phyloP scores from a whole-genome alignment of 2,797 vertebrate species.

The Megaceryle alcyon region DNA sequence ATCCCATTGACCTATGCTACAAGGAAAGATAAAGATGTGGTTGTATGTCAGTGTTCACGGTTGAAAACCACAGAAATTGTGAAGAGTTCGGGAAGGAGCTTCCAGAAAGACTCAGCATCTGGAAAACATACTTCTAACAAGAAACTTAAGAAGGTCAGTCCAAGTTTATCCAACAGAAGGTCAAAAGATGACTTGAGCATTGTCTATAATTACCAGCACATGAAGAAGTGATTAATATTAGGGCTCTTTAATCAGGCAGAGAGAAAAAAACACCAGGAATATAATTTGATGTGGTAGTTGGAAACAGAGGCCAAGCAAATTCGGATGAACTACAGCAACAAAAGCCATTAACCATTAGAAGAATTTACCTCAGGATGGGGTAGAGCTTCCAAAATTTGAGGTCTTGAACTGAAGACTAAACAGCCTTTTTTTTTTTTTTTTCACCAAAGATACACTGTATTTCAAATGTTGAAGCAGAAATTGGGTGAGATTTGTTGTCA shows the following conservation, averaged over 20 bases:
- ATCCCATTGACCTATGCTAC: fast-evolving
- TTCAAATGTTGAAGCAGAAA: slow-evolving; percentile 28
- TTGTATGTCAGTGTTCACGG: neutral
- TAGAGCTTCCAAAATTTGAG: neutral
- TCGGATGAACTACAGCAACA: neutral
- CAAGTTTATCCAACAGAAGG: slow-evolving; percentile 31
- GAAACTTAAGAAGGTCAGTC: slow-evolving; percentile 3
- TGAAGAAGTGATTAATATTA: neutral
- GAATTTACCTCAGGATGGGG: neutral
- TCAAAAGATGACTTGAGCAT: neutral
- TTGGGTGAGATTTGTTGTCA: slow-evolving; percentile 20
- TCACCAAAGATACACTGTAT: neutral
- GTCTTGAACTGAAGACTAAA: neutral
- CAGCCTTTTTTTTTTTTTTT: neutral
- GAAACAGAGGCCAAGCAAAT: neutral
- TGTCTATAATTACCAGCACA: neutral
- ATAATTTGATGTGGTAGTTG: neutral
- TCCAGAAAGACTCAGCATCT: slow-evolving; percentile 1
- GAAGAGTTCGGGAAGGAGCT: neutral
- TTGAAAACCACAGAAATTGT: neutral
- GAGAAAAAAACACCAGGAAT: neutral
- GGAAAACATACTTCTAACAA: neutral
- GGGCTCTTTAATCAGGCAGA: neutral
- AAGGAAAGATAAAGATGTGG: fast-evolving
- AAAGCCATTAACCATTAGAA: neutral